phyloP scores from a whole-genome alignment of 1,140 invertebrate genomes.

The Cardiocondyla obscurior region DNA sequence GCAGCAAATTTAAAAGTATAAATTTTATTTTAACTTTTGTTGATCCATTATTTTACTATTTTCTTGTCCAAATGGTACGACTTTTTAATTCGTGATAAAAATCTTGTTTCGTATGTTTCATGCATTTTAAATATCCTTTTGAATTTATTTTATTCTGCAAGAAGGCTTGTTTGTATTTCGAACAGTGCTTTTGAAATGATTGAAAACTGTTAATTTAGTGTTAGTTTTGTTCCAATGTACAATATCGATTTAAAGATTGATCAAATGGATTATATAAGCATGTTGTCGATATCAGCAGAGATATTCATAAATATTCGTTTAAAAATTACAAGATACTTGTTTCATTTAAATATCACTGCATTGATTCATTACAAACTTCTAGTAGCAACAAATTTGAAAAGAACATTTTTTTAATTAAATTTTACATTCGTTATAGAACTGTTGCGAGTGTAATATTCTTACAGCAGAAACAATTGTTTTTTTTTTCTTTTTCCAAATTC shows the following conservation, averaged over 20 bases:
- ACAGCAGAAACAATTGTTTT: neutral
- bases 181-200: neutral
- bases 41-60: neutral
- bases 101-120: neutral
- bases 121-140: neutral
- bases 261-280: neutral
- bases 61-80: neutral
- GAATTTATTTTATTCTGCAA: neutral
- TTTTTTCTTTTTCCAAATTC: too few relatives aligned
- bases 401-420: neutral
- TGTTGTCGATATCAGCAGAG: conserved; percentile 8
- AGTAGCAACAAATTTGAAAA: neutral
- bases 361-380: conserved; percentile 1
- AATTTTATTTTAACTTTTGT: neutral
- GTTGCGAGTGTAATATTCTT: neutral
- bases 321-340: neutral
- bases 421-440: neutral
- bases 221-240: neutral
- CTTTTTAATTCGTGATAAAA: neutral
- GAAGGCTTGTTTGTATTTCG: neutral
- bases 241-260: conserved; percentile 5
- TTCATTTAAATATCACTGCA: neutral
- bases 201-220: neutral
- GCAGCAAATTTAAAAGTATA: neutral
- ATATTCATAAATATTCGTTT: neutral